Conservation (phyloP, 2,113 vertebrate genomes). For the Pterocles gutturalis region DNA sequence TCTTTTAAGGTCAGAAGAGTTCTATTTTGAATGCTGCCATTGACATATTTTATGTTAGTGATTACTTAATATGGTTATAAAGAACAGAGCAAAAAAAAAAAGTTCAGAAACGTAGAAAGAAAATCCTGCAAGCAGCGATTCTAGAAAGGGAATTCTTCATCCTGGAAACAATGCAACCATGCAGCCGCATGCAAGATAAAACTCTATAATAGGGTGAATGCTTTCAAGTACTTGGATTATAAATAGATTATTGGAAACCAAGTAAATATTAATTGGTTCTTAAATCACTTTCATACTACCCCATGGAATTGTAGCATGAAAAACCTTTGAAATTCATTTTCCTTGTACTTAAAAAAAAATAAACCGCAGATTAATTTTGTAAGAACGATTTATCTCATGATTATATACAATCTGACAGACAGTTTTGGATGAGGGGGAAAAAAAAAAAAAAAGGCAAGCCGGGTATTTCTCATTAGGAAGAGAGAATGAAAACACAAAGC, state of each 20-base stretch:
- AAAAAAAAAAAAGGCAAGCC: no score
- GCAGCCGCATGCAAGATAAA: background rate
- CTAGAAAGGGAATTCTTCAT: background rate
- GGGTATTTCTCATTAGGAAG: background rate
- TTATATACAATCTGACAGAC: background rate
- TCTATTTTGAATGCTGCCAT: background rate
- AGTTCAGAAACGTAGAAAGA: background rate
- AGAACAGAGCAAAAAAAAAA: background rate
- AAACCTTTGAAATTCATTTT: background rate
- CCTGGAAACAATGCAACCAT: background rate
- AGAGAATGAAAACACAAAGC: background rate
- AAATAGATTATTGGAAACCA: background rate
- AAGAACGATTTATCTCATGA: background rate
- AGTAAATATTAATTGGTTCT: background rate
- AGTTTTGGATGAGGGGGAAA: background rate
- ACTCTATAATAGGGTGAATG: background rate
- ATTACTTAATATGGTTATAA: background rate
- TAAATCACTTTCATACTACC: background rate
- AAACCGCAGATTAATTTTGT: background rate
- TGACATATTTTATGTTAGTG: background rate
- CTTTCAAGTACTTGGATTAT: background rate
- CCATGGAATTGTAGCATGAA: background rate
- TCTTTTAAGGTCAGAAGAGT: background rate
- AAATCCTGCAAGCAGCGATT: background rate
- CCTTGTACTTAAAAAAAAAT: background rate